A percentile compares a stretch with the other conserved stretches of the same genome.
These are phyloP conservation scores for Coelopa frigida DNA, from an alignment of 1,140 invertebrate genomes.

Conservation along the genomic window DNA sequence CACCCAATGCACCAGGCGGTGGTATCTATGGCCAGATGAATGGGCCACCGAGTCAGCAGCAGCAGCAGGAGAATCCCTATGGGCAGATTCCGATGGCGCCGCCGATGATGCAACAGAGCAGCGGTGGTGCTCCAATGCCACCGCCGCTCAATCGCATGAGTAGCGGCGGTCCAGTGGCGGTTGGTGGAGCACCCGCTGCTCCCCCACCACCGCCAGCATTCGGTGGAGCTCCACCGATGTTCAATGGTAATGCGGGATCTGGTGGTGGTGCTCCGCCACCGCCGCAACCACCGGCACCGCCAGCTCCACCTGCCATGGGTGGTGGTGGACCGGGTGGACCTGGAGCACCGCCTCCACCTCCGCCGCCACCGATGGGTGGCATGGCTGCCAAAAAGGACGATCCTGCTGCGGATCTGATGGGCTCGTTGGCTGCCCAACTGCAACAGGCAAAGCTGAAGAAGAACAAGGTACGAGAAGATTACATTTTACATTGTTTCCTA, in stretches of 20 bases:
- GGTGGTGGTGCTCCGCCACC: constrained; percentile 16
- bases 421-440: constrained; percentile 74
- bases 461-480: constrained; percentile 43
- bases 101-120: constrained; percentile 45
- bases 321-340: constrained; percentile 34
- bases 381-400: constrained; percentile 48
- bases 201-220: constrained; percentile 45
- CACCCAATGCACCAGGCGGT: constrained; percentile 22
- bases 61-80: constrained; percentile 43
- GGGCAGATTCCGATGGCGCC: constrained; percentile 48
- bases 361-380: constrained; percentile 47
- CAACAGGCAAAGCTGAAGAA: constrained; percentile 78
- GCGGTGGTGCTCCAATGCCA: constrained; percentile 26
- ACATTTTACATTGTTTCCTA: not conserved
- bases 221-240: constrained; percentile 20
- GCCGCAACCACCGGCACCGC: constrained; percentile 27
- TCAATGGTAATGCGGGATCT: not conserved
- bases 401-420: constrained; percentile 50
- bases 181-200: constrained; percentile 41
- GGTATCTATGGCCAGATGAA: constrained; percentile 31
- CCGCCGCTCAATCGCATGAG: constrained; percentile 36
- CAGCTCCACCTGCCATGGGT: too few species aligned
- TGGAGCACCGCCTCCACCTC: constrained; percentile 51
- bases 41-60: constrained; percentile 24
- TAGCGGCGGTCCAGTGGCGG: constrained; percentile 28